A percentile compares a stretch with the other conserved stretches of the same genome.
These are phyloP conservation scores for Linepithema humile DNA, from an alignment of 1,140 invertebrate genomes.

Conservation along the genomic window DNA sequence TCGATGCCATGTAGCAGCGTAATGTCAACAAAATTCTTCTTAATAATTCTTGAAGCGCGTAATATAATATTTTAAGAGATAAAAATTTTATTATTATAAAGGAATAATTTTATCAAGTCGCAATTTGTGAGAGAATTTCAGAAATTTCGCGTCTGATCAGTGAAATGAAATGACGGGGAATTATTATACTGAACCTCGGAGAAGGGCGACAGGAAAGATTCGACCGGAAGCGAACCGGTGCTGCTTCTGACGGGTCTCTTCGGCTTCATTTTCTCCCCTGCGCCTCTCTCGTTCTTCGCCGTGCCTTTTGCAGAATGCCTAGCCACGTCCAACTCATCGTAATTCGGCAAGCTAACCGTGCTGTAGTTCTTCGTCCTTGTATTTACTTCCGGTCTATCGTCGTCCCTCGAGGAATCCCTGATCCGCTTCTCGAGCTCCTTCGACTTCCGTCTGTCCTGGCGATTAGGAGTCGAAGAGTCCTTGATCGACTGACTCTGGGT, in stretches of 20 bases:
- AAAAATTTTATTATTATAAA: too few relatives aligned
- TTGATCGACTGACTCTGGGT: slow-evolving; percentile 68
- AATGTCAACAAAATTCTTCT: too few relatives aligned
- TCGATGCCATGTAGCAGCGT: too few relatives aligned
- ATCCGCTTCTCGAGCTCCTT: slow-evolving; percentile 42
- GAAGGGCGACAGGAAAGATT: slow-evolving; percentile 67
- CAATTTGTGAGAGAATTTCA: too few relatives aligned
- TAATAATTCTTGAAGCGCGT: too few relatives aligned
- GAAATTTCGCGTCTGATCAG: background rate
- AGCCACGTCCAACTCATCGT: slow-evolving; percentile 79
- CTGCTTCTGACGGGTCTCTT: slow-evolving; percentile 69
- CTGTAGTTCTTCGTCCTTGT: slow-evolving; percentile 80
- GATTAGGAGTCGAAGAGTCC: slow-evolving; percentile 70
- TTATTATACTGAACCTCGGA: slow-evolving; percentile 59
- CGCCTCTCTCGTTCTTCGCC: slow-evolving; percentile 33
- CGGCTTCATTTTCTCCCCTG: slow-evolving; percentile 37
- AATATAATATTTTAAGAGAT: too few relatives aligned
- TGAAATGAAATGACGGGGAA: background rate
- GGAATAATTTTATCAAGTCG: too few relatives aligned
- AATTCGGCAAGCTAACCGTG: slow-evolving; percentile 85
- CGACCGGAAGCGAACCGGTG: slow-evolving; percentile 70
- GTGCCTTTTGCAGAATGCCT: slow-evolving; percentile 55
- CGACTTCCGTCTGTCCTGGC: slow-evolving; percentile 53
- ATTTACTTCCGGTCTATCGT: slow-evolving; percentile 49
- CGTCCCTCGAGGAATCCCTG: slow-evolving; percentile 39